Conservation (phyloP, 1,140 invertebrate species). For the Heliothis virescens region DNA sequence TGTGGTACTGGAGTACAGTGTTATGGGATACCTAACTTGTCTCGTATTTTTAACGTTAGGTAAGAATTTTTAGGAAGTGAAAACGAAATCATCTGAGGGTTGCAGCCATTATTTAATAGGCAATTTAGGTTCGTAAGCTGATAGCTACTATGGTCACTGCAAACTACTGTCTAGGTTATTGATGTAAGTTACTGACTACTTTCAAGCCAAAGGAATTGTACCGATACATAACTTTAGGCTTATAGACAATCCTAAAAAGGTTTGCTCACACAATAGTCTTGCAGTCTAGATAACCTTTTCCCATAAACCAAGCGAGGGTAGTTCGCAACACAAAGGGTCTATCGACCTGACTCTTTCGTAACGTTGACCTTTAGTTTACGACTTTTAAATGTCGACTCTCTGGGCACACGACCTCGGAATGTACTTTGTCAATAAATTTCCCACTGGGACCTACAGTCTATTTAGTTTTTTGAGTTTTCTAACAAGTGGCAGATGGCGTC, state of each 20-base stretch:
- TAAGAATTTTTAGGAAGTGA: too few species aligned
- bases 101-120: too few species aligned
- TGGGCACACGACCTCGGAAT: slow-evolving; percentile 27
- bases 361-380: slow-evolving; percentile 45
- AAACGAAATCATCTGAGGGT: too few species aligned
- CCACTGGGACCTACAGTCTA: slow-evolving; percentile 1
- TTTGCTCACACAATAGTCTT: background rate
- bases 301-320: slow-evolving; percentile 7
- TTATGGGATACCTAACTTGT: too few species aligned
- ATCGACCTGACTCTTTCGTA: slow-evolving; percentile 23
- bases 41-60: too few species aligned
- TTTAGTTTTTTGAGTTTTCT: slow-evolving; percentile 9
- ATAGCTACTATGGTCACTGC: too few species aligned
- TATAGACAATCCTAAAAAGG: background rate
- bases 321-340: slow-evolving; percentile 28
- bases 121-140: too few species aligned
- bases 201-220: too few species aligned
- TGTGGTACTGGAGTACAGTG: background rate
- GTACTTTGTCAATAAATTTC: slow-evolving; percentile 37
- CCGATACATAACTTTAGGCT: too few species aligned
- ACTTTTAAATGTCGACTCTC: slow-evolving; percentile 47
- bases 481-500: background rate
- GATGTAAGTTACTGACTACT: too few species aligned
- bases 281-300: slow-evolving; percentile 35
- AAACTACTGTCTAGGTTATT: too few species aligned